A percentile compares a stretch with the other conserved stretches of the same genome.
These are phyloP conservation scores for Torymus texanus DNA, from an alignment of 2,888 invertebrate species.

Conservation along the genomic window DNA sequence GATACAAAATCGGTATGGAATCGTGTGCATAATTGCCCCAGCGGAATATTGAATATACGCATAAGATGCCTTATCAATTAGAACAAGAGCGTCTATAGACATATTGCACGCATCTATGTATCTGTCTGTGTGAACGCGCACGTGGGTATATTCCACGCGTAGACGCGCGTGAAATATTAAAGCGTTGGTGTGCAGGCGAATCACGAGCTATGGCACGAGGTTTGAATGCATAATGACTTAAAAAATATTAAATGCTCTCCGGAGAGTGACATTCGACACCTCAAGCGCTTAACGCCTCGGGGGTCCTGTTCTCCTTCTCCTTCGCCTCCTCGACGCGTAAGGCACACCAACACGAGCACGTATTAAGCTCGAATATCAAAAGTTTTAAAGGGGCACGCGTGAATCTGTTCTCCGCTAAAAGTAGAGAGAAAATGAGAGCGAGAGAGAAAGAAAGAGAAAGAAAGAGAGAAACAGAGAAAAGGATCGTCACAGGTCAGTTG, in stretches of 20 bases:
- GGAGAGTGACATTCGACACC: constrained; percentile 65
- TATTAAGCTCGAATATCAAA: constrained; percentile 64
- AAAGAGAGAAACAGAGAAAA: not conserved
- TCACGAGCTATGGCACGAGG: constrained; percentile 52
- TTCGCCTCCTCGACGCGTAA: constrained; percentile 34
- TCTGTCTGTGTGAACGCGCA: no score
- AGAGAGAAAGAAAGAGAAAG: not conserved
- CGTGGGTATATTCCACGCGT: not conserved
- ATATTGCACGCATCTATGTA: not conserved
- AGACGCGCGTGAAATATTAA: constrained; percentile 59
- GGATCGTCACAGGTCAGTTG: constrained; percentile 24
- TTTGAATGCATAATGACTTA: constrained; percentile 61
- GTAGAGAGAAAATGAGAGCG: not conserved
- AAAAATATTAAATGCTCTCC: constrained; percentile 57
- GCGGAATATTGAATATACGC: constrained; percentile 33
- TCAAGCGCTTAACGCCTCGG: constrained; percentile 55
- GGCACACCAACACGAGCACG: constrained; percentile 52
- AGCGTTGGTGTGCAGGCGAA: constrained; percentile 42
- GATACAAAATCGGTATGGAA: constrained; percentile 3
- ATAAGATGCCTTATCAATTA: constrained; percentile 33
- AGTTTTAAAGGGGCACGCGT: constrained; percentile 57
- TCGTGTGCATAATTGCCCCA: not conserved
- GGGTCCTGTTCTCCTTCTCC: constrained; percentile 53
- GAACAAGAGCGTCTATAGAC: not conserved
- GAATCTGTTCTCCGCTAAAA: no score